A percentile compares a stretch with the other conserved stretches of the same genome.
Evolutionary conservation across 1,140 invertebrate species (phyloP).

Genomic region (Goniozus legneri): DNA sequence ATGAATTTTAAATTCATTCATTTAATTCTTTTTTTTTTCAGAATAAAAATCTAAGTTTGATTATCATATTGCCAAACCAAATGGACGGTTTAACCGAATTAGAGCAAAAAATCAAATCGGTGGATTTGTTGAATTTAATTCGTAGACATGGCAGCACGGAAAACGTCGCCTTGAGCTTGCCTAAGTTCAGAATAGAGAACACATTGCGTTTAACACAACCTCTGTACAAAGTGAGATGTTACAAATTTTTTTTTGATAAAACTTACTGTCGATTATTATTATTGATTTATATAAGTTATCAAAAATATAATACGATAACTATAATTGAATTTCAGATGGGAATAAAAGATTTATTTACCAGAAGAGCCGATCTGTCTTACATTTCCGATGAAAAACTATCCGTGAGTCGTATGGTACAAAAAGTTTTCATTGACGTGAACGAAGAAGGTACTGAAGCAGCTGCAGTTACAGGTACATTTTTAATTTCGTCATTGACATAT

Average conservation of each 20-base stretch:
- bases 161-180: constrained; percentile 55
- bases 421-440: constrained; percentile 68
- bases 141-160: constrained; percentile 20
- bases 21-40: constrained; percentile 10
- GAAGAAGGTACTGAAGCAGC: constrained; percentile 73
- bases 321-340: constrained; percentile 58
- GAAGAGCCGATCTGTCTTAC: constrained; percentile 54
- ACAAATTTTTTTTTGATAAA: neutral
- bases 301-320: neutral
- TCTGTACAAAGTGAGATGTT: constrained; percentile 47
- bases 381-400: constrained; percentile 43
- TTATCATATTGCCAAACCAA: constrained; percentile 62
- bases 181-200: constrained; percentile 61
- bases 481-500: neutral
- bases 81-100: constrained; percentile 53
- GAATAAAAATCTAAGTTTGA: constrained; percentile 57
- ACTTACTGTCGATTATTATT: neutral
- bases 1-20: neutral
- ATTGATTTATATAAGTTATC: neutral
- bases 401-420: constrained; percentile 61
- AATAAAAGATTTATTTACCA: constrained; percentile 56
- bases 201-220: constrained; percentile 52
- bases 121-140: constrained; percentile 28
- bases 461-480: constrained; percentile 63
- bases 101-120: constrained; percentile 42